Percentiles rank a stretch among this genome's conserved stretches.
phyloP scores from a whole-genome alignment of 2,113 vertebrate species.

The Marcusenius ussheri region DNA sequence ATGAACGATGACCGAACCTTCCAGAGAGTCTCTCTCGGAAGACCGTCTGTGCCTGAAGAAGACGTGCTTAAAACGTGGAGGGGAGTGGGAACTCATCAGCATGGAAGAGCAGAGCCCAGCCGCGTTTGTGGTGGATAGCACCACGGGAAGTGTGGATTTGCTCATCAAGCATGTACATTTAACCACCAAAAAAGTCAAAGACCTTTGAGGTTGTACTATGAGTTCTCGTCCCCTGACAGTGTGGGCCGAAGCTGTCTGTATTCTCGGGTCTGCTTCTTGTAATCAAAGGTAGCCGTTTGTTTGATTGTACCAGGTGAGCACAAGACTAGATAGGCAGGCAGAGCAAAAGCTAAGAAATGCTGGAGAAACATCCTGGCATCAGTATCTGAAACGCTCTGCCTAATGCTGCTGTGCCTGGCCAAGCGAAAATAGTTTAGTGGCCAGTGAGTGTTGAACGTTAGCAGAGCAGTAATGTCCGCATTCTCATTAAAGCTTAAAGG shows the following conservation, averaged over 20 bases:
- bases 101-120: not conserved
- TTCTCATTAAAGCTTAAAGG: not conserved
- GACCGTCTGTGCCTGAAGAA: not conserved
- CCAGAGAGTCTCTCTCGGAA: not conserved
- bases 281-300: not conserved
- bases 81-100: not conserved
- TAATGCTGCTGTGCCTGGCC: not conserved
- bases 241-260: not conserved
- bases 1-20: not conserved
- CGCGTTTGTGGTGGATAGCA: not conserved
- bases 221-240: not conserved
- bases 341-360: not conserved
- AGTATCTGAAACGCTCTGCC: not conserved
- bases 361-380: not conserved
- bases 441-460: not conserved
- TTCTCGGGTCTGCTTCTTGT: not conserved
- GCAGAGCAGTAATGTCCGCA: not conserved
- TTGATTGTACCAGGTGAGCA: not conserved
- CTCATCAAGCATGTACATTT: not conserved
- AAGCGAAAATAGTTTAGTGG: not conserved
- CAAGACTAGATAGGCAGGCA: not conserved
- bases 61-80: not conserved
- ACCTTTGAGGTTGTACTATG: not conserved
- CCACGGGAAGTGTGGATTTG: not conserved
- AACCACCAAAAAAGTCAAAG: not conserved